Evolutionary conservation across 2,888 invertebrate genomes (phyloP).

Genomic region (Physocephala rufipes): DNA sequence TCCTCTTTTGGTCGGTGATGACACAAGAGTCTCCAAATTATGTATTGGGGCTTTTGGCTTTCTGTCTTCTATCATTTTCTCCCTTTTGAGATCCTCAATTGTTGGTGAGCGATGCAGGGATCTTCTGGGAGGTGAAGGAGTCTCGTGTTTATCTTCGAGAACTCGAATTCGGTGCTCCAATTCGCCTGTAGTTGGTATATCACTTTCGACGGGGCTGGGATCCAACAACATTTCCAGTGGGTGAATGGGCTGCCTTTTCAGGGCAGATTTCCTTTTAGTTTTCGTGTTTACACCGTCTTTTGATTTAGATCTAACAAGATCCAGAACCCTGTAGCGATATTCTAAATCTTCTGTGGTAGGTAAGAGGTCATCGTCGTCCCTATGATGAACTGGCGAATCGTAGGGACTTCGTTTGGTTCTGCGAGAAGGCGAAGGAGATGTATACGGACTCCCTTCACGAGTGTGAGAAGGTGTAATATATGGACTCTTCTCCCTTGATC

Average conservation of each 20-base stretch:
- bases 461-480: constrained; percentile 31
- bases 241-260: constrained; percentile 55
- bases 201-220: constrained; percentile 55
- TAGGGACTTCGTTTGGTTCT: constrained; percentile 28
- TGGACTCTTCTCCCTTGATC: constrained; percentile 30
- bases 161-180: constrained; percentile 59
- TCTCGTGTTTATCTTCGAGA: constrained; percentile 54
- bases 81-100: constrained; percentile 53
- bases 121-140: constrained; percentile 46
- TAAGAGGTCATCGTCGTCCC: constrained; percentile 45
- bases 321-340: constrained; percentile 55
- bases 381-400: constrained; percentile 50
- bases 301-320: constrained; percentile 54
- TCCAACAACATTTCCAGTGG: constrained; percentile 60
- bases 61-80: constrained; percentile 49
- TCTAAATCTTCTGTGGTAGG: constrained; percentile 54
- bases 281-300: constrained; percentile 42
- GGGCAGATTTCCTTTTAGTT: constrained; percentile 47
- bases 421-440: constrained; percentile 50
- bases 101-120: constrained; percentile 55
- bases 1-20: constrained; percentile 51
- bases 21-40: constrained; percentile 52
- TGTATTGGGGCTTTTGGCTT: constrained; percentile 52
- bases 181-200: constrained; percentile 60
- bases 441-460: constrained; percentile 34